Base-by-base conservation (phyloP, 2,797 vertebrate species). In the Poecilia velifera region DNA sequence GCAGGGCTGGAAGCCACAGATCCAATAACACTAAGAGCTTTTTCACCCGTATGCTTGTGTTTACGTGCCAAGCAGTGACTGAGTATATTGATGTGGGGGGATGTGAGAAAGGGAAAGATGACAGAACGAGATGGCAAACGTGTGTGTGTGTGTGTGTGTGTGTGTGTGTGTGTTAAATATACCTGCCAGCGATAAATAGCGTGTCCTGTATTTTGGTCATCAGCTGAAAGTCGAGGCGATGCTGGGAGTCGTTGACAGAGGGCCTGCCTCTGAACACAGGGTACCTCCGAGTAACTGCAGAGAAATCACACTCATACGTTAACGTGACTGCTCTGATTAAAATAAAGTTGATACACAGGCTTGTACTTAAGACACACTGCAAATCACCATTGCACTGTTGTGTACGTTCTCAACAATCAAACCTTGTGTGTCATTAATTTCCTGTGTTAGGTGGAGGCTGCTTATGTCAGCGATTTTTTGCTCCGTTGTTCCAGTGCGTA, bases 171-270 rank as follows among this genome's bases (percentile, higher is more conserved):
- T 90, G 95, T 81, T 74, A 75, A n/a, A 73, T 95, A 96, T 97
- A 99, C 98, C 98, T 99, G 97, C 98, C 98, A 95, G 98, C 96
- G 77, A 99, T 98, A 96, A 99, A 99, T 95, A 99, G 97, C 84
- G 97, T 99, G 96, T 99, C 98, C 96, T 97, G 98, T 95, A 99
- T 99, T 96, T 97, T 98, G 94, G 98, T 89, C 98, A 99, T 99
- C 94, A 99, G 96, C 96, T 99, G 98, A 96, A 99, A 99, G 97
- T 99, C 98, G 92, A 99, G 97, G 94, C 97, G 97, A 91, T 99
- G 98, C 93, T 98, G 97, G 74, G 98, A 99, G 95, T 99, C 98
- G 84, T 99, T 99, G 94, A 97, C 98, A 96, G 97, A 98, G 96
- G 97, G 97, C 94, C 97, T 95, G 96, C 98, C 98, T 97, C 97